These are phyloP conservation scores for Nineta flava DNA, from an alignment of 2,888 invertebrate species.

Conservation along the genomic window DNA sequence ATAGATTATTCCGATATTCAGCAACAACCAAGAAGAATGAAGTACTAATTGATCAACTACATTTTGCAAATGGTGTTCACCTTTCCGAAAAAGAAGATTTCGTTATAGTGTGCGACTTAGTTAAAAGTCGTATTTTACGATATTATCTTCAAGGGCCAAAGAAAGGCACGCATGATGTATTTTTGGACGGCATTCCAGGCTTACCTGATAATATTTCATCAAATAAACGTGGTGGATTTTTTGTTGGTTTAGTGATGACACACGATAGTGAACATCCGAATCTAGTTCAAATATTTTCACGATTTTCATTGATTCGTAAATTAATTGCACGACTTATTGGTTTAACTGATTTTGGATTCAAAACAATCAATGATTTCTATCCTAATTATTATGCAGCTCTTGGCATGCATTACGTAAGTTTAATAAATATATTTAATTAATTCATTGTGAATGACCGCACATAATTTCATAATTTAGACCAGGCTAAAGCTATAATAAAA, in stretches of 20 bases:
- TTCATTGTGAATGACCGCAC: too few species aligned
- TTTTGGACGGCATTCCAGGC: conserved; percentile 67
- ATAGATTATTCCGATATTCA: conserved; percentile 67
- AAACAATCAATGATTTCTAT: conserved; percentile 40
- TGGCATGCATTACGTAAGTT: conserved; percentile 41
- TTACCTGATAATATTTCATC: conserved; percentile 46
- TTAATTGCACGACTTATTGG: conserved; percentile 42
- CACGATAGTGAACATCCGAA: conserved; percentile 40
- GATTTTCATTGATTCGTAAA: conserved; percentile 47
- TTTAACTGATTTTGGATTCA: conserved; percentile 46
- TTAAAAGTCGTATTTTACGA: conserved; percentile 46
- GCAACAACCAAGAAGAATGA: conserved; percentile 57
- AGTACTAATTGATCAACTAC: conserved; percentile 58
- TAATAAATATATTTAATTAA: too few species aligned
- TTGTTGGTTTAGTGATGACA: conserved; percentile 40
- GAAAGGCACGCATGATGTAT: conserved; percentile 62
- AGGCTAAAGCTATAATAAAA: too few species aligned
- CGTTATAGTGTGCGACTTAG: conserved; percentile 62
- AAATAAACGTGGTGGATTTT: conserved; percentile 45
- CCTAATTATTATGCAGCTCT: conserved; percentile 48
- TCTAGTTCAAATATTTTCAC: conserved; percentile 34
- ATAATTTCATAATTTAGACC: too few species aligned
- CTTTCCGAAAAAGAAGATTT: conserved; percentile 69
- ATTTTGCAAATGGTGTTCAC: conserved; percentile 79
- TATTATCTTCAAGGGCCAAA: conserved; percentile 69